Evolutionary conservation across 2,797 vertebrate genomes (phyloP).

Genomic region (Orientallactaga sibirica): DNA sequence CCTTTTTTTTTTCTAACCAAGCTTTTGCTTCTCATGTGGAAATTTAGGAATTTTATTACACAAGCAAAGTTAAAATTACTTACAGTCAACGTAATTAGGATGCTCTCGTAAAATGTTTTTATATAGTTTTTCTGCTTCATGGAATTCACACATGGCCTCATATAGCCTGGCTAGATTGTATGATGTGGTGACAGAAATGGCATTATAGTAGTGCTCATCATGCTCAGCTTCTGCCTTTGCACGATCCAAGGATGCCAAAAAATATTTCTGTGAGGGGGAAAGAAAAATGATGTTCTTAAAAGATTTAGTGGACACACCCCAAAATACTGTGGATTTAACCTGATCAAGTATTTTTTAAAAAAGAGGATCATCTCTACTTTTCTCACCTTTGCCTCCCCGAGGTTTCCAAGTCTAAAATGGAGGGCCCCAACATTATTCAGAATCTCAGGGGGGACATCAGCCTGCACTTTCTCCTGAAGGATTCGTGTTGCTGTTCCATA

Average conservation of each 20-base stretch:
- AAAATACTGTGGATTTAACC: background rate
- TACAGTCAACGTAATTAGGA: slow-evolving; percentile 99
- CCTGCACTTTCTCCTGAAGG: slow-evolving; percentile 99
- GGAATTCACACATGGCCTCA: slow-evolving; percentile 99
- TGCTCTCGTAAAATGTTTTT: slow-evolving; percentile 99
- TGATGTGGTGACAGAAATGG: slow-evolving; percentile 98
- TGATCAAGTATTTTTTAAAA: background rate
- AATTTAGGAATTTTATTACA: slow-evolving; percentile 57
- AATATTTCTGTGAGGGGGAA: slow-evolving; percentile 94
- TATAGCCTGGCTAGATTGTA: slow-evolving; percentile 98
- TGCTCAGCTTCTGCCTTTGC: slow-evolving; percentile 99
- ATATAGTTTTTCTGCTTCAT: slow-evolving; percentile 98
- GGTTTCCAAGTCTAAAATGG: slow-evolving; percentile 98
- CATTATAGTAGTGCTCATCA: slow-evolving; percentile 99
- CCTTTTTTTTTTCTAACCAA: slow-evolving; percentile 29
- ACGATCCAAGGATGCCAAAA: slow-evolving; percentile 96
- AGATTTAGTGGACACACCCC: background rate
- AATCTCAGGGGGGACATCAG: slow-evolving; percentile 98
- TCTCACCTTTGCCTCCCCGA: slow-evolving; percentile 97
- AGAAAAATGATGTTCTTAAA: slow-evolving; percentile 59
- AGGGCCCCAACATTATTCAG: slow-evolving; percentile 99
- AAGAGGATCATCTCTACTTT: slow-evolving; percentile 5
- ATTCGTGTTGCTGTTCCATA: slow-evolving; percentile 99
- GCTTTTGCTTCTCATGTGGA: slow-evolving; percentile 34
- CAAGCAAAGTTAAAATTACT: slow-evolving; percentile 83